Evolutionary conservation across 2,888 invertebrate species (phyloP), one percentile per base, ranked within the genome.

Genomic region (Drosophila gaucha): DNA sequence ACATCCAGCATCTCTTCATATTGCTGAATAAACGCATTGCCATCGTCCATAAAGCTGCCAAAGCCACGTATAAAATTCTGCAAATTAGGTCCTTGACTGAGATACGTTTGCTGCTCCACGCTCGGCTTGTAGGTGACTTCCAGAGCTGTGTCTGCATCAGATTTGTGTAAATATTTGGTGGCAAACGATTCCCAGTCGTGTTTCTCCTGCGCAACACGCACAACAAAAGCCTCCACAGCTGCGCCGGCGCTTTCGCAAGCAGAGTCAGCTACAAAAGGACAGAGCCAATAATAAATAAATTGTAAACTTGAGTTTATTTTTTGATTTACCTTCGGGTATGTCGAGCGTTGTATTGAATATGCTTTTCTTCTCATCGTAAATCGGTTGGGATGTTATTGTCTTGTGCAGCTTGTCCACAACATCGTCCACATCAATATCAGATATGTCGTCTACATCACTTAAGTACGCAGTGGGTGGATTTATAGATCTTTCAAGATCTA

Each of bases 61-160:
- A 85, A 80, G 14, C 86, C 84, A 0, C 88, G 77, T 2, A 89
- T 33, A 18, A 88, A 90, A 5, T 67, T 75, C 6, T 80, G 80
- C 6, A 90, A 33, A 58, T 87, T 72, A 0, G 88, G 89, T 0
- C 70, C 86, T 2, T 73, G 49, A 3, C 76, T 69, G 3, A 91
- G 72, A 47, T 87, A 89, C 0, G 67, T 65, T 1, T 76, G 75
- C n/a, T 91, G 90, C 3, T 89, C 85, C 0, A 54, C 31, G 0
- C 83, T 72, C 3, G 91, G 66, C 20, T 75, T 51, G 1, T 38
- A 50, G 12, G 24, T 6, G 8, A 14, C 12, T 2, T 9, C n/a
- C 14, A 10, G 10, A 0, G 6, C 1, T 1, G 12, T 18, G 14
- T 0, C 6, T 41, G 56, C 57, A 28, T 67, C 77, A 0, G 18